phyloP scores from a whole-genome alignment of 2,113 vertebrate species.

The Saccopteryx bilineata region DNA sequence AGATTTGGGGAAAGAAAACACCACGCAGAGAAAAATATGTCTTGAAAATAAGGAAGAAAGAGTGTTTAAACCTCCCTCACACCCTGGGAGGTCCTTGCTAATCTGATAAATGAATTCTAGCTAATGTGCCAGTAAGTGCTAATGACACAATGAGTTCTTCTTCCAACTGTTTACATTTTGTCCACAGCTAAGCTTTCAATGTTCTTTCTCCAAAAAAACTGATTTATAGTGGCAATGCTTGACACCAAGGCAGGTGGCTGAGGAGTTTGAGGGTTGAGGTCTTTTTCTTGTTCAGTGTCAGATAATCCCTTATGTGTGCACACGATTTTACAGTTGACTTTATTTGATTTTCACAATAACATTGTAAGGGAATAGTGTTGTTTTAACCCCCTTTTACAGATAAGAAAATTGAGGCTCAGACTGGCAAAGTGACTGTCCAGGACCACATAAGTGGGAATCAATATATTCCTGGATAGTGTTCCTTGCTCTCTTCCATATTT shows the following conservation, averaged over 20 bases:
- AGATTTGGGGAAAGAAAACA: slow-evolving; percentile 51
- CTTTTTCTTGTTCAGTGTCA: background rate
- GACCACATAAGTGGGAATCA: background rate
- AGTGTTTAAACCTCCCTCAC: background rate
- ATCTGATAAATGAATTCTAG: slow-evolving; percentile 61
- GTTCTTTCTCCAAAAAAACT: slow-evolving; percentile 49
- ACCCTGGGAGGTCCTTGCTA: background rate
- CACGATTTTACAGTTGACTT: background rate
- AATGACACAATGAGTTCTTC: background rate
- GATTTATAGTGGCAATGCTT: background rate
- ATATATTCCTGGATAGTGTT: background rate
- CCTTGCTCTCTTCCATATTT: background rate
- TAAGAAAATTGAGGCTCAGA: slow-evolving; percentile 37
- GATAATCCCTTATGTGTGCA: background rate
- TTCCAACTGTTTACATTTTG: slow-evolving; percentile 36
- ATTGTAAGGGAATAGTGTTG: background rate
- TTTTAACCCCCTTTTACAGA: background rate
- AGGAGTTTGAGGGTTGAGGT: background rate
- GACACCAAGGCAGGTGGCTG: background rate
- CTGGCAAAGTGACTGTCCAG: background rate
- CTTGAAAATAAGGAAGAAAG: slow-evolving; percentile 44
- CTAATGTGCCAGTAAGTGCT: background rate
- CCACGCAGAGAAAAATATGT: slow-evolving; percentile 4
- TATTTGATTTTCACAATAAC: slow-evolving; percentile 48
- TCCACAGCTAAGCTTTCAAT: slow-evolving; percentile 45